Evolutionary conservation across 1,140 invertebrate genomes (phyloP), one percentile per base, ranked within the genome.

Genomic region (Drosophila murphyi): DNA sequence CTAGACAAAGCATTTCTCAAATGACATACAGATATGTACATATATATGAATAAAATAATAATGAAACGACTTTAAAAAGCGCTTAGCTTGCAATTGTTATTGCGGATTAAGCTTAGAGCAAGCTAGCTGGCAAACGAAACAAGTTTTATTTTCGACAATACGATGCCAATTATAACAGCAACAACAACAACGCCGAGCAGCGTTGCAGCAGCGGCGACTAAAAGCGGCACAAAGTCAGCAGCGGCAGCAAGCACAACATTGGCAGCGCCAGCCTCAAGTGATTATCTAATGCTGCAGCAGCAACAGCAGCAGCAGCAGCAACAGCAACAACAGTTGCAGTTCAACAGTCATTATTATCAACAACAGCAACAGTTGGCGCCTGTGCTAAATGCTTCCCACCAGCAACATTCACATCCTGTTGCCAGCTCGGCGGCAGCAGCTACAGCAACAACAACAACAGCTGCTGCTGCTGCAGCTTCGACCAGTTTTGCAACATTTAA

Each of bases 401-500:
- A 87, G 48, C 80, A 82, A 69, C 80, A 82, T 68, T 34, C 75
- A 56, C 78, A 90, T 82, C 80, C 72, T 91, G 83, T 71, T 82
- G 75, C 41, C 56, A 59, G 51, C 32, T 35, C 54, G 41, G 62
- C 61, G 37, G 43, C 71, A 51, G 48, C 55, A 50, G 4, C 45
- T 34, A 20, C 63, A 48, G 31, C 65, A 12, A 8, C 48, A 31
- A 43, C 76, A 45, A 29, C 64, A 47, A 47, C 55, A 8, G 51
- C 35, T 7, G 45, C 62, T 20, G 47, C 45, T 28, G 39, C 63
- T 20, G 48, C 32, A 12, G 61, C 80, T 39, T 70, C 83, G 70
- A 90, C 86, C 73, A 90, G 86, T 90, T 90, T 80, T 80, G 79
- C 87, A 76, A 72, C 90, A 89, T 92, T 92, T 90, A 92, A 92